Conservation (phyloP, 1,140 invertebrate species). For the Coptotermes formosanus region DNA sequence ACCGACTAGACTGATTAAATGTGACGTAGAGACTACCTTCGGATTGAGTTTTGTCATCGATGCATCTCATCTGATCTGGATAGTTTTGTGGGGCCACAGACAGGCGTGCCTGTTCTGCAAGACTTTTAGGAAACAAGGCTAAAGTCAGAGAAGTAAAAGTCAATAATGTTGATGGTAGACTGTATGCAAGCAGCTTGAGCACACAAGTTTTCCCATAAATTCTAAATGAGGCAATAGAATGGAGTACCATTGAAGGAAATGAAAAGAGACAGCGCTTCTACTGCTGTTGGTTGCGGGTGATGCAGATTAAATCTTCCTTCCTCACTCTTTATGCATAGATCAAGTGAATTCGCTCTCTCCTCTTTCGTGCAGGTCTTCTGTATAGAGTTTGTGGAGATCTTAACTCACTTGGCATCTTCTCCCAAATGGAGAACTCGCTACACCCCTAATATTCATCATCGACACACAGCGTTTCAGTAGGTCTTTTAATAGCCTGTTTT, state of each 20-base stretch:
- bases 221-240: slow-evolving; percentile 16
- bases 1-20: too few species aligned
- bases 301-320: slow-evolving; percentile 11
- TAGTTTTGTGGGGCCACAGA: too few species aligned
- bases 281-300: background rate
- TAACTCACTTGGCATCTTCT: too few species aligned
- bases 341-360: background rate
- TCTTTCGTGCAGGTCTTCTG: background rate
- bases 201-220: slow-evolving; percentile 19
- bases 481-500: too few species aligned
- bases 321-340: background rate
- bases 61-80: too few species aligned
- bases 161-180: slow-evolving; percentile 12
- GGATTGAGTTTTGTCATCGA: too few species aligned
- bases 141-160: background rate
- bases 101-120: too few species aligned
- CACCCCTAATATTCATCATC: too few species aligned
- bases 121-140: background rate
- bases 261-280: slow-evolving; percentile 1
- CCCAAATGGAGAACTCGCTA: too few species aligned
- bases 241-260: slow-evolving; percentile 5
- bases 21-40: too few species aligned
- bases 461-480: too few species aligned
- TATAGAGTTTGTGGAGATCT: background rate
- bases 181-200: background rate